Evolutionary conservation across 2,113 vertebrate genomes (phyloP), one percentile per base, ranked within the genome.

Genomic region (Neolamprologus kungweensis): DNA sequence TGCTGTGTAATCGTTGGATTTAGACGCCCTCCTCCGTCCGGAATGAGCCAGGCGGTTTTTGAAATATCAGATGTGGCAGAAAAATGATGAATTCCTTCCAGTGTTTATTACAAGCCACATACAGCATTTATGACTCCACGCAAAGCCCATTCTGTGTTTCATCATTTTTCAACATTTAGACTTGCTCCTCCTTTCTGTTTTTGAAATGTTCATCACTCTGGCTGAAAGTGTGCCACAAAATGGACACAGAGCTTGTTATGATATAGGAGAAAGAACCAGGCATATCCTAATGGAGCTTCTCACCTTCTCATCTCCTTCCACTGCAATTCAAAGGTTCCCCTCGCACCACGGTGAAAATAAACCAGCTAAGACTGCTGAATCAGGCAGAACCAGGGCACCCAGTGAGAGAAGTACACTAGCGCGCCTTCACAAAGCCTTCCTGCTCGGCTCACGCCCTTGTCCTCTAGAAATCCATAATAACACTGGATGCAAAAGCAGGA

Each of bases 1-100:
- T 92, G 88, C 91, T 55, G 47, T 90, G 93, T 95, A 95, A 96
- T 95, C 90, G 85, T 91, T 91, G 92, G 92, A 95, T 95, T 94
- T 95, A 90, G 90, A 92, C 78, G 86, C 80, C 80, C 73, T 51
- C 82, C 68, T 83, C 60, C 16, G 14, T 79, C 87, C 79, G 50
- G 89, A 85, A n/a, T 23, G 80, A 91, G 86, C 89, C 88, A 55
- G 53, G 91, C 12, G 23, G 84, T 92, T 79, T 40, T 92, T 93
- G 82, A 90, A 86, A 90, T 82, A 93, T 93, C 68, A 85, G 65
- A 93, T 91, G 89, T 88, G 86, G 83, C 87, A 82, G 71, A 86
- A 87, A 92, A 93, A 63, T 84, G 8, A 87, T 28, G 73, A 86
- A 82, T 85, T 85, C 83, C 73, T 85, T 90, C 83, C 89, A 75